Evolutionary conservation across 2,797 vertebrate genomes (phyloP), one percentile per base, ranked within the genome.

Genomic region (Mormyrus proboscirostris): DNA sequence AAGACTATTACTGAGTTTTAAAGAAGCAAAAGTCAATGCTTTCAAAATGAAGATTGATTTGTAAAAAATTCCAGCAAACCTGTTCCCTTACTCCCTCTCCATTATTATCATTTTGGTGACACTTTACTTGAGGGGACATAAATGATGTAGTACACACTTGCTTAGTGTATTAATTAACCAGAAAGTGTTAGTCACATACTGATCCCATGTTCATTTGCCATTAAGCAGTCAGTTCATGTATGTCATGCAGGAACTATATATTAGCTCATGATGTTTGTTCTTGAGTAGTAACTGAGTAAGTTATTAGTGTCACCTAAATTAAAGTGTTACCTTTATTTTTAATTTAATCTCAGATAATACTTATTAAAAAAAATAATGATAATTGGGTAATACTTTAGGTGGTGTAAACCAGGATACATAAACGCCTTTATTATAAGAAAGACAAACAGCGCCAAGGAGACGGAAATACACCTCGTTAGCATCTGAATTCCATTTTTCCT

Each of bases 401-500:
- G 22, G 41, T 50, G 22, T 85, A 85, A 85, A 85, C 49, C 38
- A 82, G 76, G 38, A n/a, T 82, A 47, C 76, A 44, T 47, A 33
- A 44, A 82, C 44, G 76, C 44, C 76, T 82, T 82, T 82, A 82
- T 82, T 82, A 82, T 49, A 44, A 47, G 65, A 69, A 69, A 69
- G 29, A 93, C 91, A 92, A 79, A 16, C 88, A 92, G 91, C 91
- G 90, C 88, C 88, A 90, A 90, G 90, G 92, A 90, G 91, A 92
- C 92, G 91, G 90, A 92, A 88, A 92, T 92, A 93, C 93, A 94
- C 93, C 91, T 91, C 91, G 62, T 91, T 83, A 87, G 88, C 86
- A 89, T 92, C 92, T 91, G 83, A 94, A 93, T 91, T 94, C 93
- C 92, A 91, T 76, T 91, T 95, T 93, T 95, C 93, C 96, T 96